Evolutionary conservation across 2,888 invertebrate genomes (phyloP), one percentile per base, ranked within the genome.

Genomic region (Reticulitermes lucifugus): DNA sequence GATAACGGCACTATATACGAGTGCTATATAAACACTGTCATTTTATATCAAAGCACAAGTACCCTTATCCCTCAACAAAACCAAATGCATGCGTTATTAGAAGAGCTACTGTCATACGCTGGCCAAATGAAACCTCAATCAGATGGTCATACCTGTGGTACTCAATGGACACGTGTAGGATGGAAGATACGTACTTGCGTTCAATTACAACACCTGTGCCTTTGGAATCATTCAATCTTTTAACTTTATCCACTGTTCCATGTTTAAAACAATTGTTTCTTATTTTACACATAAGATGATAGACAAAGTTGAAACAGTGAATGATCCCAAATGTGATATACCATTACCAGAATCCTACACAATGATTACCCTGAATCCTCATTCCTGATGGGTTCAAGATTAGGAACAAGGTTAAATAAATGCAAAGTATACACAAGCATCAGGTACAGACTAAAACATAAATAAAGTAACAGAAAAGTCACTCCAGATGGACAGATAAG

Each of bases 401-500:
- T 21, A 46, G 77, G 77, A 41, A 77, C n/a, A 51, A 25, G 77
- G 43, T n/a, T 46, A 9, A 35, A 35, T 35, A 46, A 80, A 81
- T 73, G 46, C 73, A 82, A 81, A 55, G 35, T 73, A 85, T 46
- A 43, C 59, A 82, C 60, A 41, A 70, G 22, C n/a, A 59, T 73
- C 21, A 82, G 55, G 51, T 70, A 81, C n/a, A 60, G 82, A 85
- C 81, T 59, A 21, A 79, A 85, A 82, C 25, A 81, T 59, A 73
- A 80, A 82, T 35, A 73, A 71, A 71, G 29, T 73, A 41, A 82
- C 79, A 79, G 80, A 77, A 81, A 81, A 70, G 18, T 71, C 51
- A 73, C 35, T n/a, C 4, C 65, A 82, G 79, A 71, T 85, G 85
- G 85, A 81, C 71, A 79, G 60, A 51, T 71, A 70, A 81, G 85